Evolutionary conservation across 1,140 invertebrate genomes (phyloP), one percentile per base, ranked within the genome.

Genomic region (Scaptomyza graminum): DNA sequence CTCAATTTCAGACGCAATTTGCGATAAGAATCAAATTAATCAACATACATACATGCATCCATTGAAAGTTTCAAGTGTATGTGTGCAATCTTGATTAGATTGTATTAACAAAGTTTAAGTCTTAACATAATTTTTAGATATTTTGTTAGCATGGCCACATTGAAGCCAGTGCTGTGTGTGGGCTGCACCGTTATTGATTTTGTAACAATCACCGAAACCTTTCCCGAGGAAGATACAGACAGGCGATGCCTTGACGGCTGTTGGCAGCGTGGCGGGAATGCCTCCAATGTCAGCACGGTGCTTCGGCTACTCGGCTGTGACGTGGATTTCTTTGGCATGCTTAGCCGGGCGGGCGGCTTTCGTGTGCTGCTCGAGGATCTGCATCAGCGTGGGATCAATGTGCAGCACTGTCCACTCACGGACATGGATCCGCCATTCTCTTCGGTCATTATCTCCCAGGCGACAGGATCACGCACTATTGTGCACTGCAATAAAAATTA

Each of bases 191-290:
- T 93, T 52, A 75, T 94, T 8, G 94, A 94, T 57, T 92, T 94
- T 71, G 91, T 94, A 15, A 93, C 94, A 70, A 90, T 93, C 8
- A 93, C 92, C 13, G 69, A 90, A 22, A 80, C 87, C 47, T 94
- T 90, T 87, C 94, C 94, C 1, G 44, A 69, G 25, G 94, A 94
- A 77, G 94, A 94, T 78, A 92, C 93, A 1, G 93, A 94, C 83
- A 90, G 92, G 55, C 93, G 93, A 90, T 95, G 94, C 68, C 44
- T 93, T 7, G 93, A 94, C 46, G 94, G 94, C 39, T 92, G 92
- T 56, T 95, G 94, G 95, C 93, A 94, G 90, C 92, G 95, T 79
- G 95, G 95, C 13, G 95, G 95, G 16, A 96, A 96, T 92, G 95
- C 95, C 22, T 94, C 95, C 9, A 96, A 96, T 81, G 94, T 93